These are phyloP conservation scores for Indri indri DNA, from an alignment of 2,113 vertebrate species.

Conservation along the genomic window DNA sequence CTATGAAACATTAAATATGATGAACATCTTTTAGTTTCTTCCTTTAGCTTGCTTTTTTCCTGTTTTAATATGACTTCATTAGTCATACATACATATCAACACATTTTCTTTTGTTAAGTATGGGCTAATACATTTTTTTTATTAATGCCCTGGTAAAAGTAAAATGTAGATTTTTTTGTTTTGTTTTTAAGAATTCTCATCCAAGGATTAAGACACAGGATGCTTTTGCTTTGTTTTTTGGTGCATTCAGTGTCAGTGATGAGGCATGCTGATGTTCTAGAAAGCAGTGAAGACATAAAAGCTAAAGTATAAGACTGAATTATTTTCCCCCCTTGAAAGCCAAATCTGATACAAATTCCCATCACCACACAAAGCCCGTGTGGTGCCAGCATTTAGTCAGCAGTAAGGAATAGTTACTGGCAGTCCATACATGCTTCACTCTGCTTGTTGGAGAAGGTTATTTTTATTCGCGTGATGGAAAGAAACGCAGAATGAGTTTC, in stretches of 20 bases:
- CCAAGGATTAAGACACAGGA: not conserved
- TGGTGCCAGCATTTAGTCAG: slow-evolving; percentile 56
- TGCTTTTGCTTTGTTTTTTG: not conserved
- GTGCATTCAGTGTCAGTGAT: not conserved
- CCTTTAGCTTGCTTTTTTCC: not conserved
- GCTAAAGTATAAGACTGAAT: not conserved
- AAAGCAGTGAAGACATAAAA: slow-evolving; percentile 6
- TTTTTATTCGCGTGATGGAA: slow-evolving; percentile 67
- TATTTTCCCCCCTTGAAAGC: slow-evolving; percentile 8
- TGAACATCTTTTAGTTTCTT: not conserved
- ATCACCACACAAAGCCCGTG: not conserved
- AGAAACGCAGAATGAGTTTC: slow-evolving; percentile 76
- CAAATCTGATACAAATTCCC: slow-evolving; percentile 22
- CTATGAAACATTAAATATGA: slow-evolving; percentile 63
- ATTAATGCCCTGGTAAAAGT: not conserved
- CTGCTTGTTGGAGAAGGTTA: slow-evolving; percentile 52
- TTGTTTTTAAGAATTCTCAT: slow-evolving; percentile 32
- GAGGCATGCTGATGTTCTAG: not conserved
- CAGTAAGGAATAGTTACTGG: slow-evolving; percentile 27
- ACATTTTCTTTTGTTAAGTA: slow-evolving; percentile 30
- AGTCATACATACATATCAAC: not conserved
- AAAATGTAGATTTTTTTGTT: not conserved
- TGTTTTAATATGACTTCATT: not conserved
- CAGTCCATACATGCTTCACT: slow-evolving; percentile 9
- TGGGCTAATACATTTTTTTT: not conserved